phyloP scores from a whole-genome alignment of 23 tunicate species.

The Diplosoma virens region DNA sequence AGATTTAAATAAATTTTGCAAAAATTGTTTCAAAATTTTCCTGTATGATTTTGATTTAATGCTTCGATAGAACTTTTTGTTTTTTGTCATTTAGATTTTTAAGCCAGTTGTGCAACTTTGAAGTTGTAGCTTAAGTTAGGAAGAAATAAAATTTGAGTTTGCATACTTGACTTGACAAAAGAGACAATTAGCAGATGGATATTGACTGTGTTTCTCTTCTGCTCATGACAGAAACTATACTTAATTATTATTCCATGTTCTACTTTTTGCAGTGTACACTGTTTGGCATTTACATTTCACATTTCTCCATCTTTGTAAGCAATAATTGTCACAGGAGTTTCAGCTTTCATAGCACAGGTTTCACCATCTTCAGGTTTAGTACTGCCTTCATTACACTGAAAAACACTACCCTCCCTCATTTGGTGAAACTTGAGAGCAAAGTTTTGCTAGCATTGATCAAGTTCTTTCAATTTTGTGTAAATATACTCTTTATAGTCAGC shows the following conservation, averaged over 20 bases:
- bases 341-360: conserved; percentile 8
- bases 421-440: too few relatives aligned
- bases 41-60: too few relatives aligned
- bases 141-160: conserved; percentile 5
- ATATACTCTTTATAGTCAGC: too few relatives aligned
- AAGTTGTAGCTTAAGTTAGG: conserved; percentile 20
- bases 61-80: too few relatives aligned
- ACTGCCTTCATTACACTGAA: conserved; percentile 12
- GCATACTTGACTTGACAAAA: conserved; percentile 17
- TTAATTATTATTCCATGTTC: conserved; percentile 16
- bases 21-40: too few relatives aligned
- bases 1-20: too few relatives aligned
- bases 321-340: conserved; percentile 10
- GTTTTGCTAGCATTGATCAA: too few relatives aligned
- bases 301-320: conserved; percentile 12
- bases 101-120: too few relatives aligned
- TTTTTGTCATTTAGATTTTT: too few relatives aligned
- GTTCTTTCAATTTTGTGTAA: too few relatives aligned
- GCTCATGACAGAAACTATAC: conserved; percentile 10
- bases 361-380: neutral
- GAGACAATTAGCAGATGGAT: conserved; percentile 21
- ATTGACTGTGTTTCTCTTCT: conserved; percentile 13
- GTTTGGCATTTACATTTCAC: conserved; percentile 11
- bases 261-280: conserved; percentile 16
- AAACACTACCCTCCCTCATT: conserved; percentile 9